Evolutionary conservation across 2,888 invertebrate species (phyloP).

Genomic region (Suillia variegata): DNA sequence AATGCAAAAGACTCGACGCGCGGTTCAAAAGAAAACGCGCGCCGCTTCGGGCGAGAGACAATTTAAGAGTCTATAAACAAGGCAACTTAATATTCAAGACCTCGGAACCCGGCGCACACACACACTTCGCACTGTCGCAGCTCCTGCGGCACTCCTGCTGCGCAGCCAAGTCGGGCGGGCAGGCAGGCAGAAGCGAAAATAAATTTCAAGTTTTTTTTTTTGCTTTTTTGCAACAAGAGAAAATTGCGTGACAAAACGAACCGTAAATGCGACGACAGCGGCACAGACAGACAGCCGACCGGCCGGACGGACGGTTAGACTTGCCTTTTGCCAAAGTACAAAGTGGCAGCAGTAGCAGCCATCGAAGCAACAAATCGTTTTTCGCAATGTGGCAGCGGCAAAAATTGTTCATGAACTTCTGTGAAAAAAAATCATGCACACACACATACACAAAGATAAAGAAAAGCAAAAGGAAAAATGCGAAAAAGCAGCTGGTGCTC

Average conservation of each 20-base stretch:
- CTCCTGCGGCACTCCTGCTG: neutral
- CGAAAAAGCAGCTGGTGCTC: neutral
- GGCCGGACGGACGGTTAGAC: no score
- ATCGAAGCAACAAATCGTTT: slow-evolving; percentile 25
- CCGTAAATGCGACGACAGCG: slow-evolving; percentile 34
- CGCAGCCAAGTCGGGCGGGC: neutral
- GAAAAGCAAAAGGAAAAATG: neutral
- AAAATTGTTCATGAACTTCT: slow-evolving; percentile 6
- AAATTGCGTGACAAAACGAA: slow-evolving; percentile 49
- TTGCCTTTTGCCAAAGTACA: neutral
- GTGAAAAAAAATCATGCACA: neutral
- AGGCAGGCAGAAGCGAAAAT: slow-evolving; percentile 28
- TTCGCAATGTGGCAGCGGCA: neutral
- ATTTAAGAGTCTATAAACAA: slow-evolving; percentile 47
- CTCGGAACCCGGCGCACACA: neutral
- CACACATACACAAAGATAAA: neutral
- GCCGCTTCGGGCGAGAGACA: slow-evolving; percentile 42
- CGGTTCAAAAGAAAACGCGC: slow-evolving; percentile 35
- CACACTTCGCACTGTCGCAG: slow-evolving; percentile 2
- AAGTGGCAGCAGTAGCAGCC: slow-evolving; percentile 1
- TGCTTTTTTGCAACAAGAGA: slow-evolving; percentile 45
- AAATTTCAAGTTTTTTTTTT: no score
- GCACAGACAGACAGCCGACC: slow-evolving; percentile 4
- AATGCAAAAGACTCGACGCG: neutral
- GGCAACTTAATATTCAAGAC: slow-evolving; percentile 22